These are phyloP conservation scores for Mionectes olivaceus DNA, from an alignment of 2,797 vertebrate species.

Conservation along the genomic window DNA sequence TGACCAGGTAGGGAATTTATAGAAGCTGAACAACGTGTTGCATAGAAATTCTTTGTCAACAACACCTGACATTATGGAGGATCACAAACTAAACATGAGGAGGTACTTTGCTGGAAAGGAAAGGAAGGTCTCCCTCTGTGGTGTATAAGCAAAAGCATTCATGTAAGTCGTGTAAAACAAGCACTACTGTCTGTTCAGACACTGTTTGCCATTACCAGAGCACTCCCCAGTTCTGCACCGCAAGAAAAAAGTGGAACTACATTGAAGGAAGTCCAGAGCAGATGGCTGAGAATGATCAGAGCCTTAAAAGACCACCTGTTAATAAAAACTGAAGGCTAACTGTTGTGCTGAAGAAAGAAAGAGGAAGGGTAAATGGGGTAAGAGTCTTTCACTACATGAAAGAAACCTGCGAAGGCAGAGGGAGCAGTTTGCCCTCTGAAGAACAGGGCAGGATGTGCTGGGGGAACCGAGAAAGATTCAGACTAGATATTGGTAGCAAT, in stretches of 20 bases:
- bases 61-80: neutral
- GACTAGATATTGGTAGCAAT: neutral
- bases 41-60: neutral
- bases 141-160: neutral
- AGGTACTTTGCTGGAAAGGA: neutral
- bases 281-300: neutral
- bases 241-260: neutral
- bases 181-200: rapidly evolving
- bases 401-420: neutral
- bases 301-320: neutral
- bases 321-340: neutral
- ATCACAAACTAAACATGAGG: neutral
- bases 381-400: neutral
- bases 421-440: neutral
- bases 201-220: neutral
- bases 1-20: neutral
- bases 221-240: neutral
- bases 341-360: neutral
- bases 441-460: neutral
- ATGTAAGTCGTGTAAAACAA: neutral
- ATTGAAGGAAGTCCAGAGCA: neutral
- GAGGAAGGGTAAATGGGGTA: neutral
- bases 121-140: neutral
- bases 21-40: neutral
- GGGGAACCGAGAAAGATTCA: neutral